Percentiles rank a stretch among this genome's conserved stretches.
Conservation (phyloP, 1,140 invertebrate species). For the Tigriopus japonicus region DNA sequence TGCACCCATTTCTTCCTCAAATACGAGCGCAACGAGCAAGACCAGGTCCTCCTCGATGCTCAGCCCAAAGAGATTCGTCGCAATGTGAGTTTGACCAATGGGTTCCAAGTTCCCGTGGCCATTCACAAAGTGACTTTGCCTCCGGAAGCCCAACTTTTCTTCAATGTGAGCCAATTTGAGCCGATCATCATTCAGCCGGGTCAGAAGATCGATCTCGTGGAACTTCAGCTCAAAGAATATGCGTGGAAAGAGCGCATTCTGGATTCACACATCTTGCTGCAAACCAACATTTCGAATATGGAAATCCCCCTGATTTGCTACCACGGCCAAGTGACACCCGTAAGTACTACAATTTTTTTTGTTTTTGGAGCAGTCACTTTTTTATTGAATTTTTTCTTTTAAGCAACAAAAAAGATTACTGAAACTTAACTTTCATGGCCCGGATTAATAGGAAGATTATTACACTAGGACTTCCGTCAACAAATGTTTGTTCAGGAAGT, state of each 20-base stretch:
- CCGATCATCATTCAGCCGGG: conserved; percentile 40
- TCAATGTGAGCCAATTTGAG: conserved; percentile 41
- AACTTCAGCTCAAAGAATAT: conserved; percentile 33
- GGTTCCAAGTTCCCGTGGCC: conserved; percentile 44
- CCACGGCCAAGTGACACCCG: conserved; percentile 43
- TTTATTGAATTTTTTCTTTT: too few species aligned
- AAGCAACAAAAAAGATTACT: too few species aligned
- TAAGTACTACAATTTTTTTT: conserved; percentile 22
- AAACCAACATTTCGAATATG: conserved; percentile 51
- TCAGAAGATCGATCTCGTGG: conserved; percentile 37
- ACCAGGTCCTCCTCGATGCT: background rate
- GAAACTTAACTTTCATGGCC: too few species aligned
- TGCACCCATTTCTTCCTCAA: conserved; percentile 8
- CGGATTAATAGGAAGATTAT: too few species aligned
- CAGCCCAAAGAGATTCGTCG: background rate
- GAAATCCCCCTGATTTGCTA: conserved; percentile 49
- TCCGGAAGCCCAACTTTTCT: conserved; percentile 34
- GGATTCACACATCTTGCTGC: conserved; percentile 40
- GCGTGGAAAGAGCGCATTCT: conserved; percentile 36
- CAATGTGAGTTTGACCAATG: conserved; percentile 43
- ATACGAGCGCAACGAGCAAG: background rate
- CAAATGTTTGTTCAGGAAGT: too few species aligned
- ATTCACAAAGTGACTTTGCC: conserved; percentile 44
- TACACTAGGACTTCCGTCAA: too few species aligned
- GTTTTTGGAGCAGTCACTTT: too few species aligned